Evolutionary conservation across 1,140 invertebrate genomes (phyloP).

Genomic region (Galleria mellonella): DNA sequence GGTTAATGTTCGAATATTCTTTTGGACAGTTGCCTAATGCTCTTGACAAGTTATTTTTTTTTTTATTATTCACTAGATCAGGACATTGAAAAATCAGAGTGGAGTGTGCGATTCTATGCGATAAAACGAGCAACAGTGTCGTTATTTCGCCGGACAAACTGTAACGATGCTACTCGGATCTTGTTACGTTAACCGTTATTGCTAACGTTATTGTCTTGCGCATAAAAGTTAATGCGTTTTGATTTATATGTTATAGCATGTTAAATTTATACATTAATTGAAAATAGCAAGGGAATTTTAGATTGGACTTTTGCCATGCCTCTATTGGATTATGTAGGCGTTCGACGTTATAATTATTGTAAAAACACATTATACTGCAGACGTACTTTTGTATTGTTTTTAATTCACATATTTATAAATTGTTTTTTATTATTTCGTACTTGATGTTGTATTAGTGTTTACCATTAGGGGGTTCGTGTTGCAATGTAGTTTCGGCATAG

Average conservation of each 20-base stretch:
- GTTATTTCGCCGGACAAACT: neutral
- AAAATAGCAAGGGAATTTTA: neutral
- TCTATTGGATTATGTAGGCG: no score
- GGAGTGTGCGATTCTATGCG: neutral
- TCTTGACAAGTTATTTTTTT: constrained; percentile 29
- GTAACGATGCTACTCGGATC: neutral
- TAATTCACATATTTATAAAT: no score
- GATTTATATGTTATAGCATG: neutral
- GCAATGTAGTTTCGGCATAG: no score
- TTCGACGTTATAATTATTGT: no score
- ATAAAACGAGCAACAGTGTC: constrained; percentile 4
- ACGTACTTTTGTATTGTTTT: no score
- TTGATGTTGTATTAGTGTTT: no score
- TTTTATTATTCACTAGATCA: no score
- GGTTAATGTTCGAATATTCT: constrained; percentile 33
- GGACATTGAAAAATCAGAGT: no score
- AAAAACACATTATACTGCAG: no score
- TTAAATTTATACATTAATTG: neutral
- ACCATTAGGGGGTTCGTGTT: no score
- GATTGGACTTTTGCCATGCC: no score
- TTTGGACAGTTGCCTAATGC: constrained; percentile 53
- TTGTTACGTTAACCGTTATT: constrained; percentile 4
- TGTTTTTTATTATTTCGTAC: no score
- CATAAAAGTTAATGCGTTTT: constrained; percentile 5
- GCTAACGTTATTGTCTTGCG: constrained; percentile 1